phyloP scores from a whole-genome alignment of 2,113 vertebrate genomes.

The Toxotes jaculatrix region DNA sequence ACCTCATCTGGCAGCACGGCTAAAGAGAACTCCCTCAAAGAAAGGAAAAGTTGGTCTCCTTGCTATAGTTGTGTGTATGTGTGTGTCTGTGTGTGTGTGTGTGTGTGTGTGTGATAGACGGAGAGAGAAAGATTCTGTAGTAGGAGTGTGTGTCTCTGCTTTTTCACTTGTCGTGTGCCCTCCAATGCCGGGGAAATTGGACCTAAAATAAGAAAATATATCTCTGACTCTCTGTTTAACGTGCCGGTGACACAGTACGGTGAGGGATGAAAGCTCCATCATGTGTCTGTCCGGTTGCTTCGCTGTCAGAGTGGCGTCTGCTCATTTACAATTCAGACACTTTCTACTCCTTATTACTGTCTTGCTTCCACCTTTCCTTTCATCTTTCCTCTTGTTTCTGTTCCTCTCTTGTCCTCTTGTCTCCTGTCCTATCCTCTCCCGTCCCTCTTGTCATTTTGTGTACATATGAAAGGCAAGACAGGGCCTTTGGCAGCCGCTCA shows the following conservation, averaged over 20 bases:
- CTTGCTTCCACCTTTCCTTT: constrained; percentile 67
- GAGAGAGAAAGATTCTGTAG: constrained; percentile 27
- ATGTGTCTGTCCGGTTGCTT: constrained; percentile 58
- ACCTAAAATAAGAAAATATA: constrained; percentile 70
- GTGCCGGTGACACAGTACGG: constrained; percentile 61
- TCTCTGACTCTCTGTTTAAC: constrained; percentile 52
- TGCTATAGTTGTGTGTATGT: constrained; percentile 31
- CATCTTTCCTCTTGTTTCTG: constrained; percentile 64
- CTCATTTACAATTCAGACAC: constrained; percentile 76
- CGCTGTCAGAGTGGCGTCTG: constrained; percentile 50
- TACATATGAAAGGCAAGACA: constrained; percentile 58
- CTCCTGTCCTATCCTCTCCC: constrained; percentile 45
- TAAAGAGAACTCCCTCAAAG: constrained; percentile 63
- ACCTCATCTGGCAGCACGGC: constrained; percentile 68
- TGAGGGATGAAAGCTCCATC: constrained; percentile 77
- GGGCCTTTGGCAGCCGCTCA: constrained; percentile 64
- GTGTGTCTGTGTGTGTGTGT: constrained; percentile 31
- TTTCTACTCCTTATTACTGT: constrained; percentile 65
- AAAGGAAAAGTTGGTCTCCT: constrained; percentile 66
- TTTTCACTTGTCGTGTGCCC: constrained; percentile 74
- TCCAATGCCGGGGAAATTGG: constrained; percentile 55
- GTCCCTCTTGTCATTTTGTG: constrained; percentile 62
- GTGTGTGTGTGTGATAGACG: constrained; percentile 39
- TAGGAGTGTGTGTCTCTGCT: constrained; percentile 60
- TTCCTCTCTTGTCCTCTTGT: constrained; percentile 56